Evolutionary conservation across 2,797 vertebrate species (phyloP).

Genomic region (Astyanax mexicanus): DNA sequence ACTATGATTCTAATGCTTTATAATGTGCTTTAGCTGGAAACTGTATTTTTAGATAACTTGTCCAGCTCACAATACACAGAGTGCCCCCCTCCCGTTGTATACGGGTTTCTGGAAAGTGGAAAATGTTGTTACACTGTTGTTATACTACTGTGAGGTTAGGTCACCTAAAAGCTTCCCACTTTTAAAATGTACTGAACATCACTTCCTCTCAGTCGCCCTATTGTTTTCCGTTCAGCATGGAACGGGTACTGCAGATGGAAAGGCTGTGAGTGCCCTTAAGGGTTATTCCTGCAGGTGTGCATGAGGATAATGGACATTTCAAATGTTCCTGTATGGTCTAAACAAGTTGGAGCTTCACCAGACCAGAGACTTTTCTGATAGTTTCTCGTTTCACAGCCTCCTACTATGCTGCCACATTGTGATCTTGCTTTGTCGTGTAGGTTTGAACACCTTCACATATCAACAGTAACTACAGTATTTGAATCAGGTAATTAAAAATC

Average conservation of each 20-base stretch:
- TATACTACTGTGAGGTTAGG: neutral
- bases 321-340: neutral
- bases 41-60: neutral
- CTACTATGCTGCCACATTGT: no score
- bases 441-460: no score
- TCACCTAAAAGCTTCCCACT: slow-evolving; percentile 8
- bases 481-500: no score
- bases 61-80: neutral
- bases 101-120: slow-evolving; percentile 1
- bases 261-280: neutral
- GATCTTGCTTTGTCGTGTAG: no score
- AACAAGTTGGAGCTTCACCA: no score
- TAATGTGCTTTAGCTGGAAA: neutral
- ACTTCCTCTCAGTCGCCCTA: slow-evolving; percentile 1
- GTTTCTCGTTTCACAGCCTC: no score
- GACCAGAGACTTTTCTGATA: no score
- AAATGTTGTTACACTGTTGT: neutral
- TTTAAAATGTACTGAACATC: neutral
- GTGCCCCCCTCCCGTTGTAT: slow-evolving; percentile 16
- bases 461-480: no score
- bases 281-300: neutral
- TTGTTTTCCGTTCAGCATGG: slow-evolving; percentile 4
- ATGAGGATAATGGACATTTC: neutral
- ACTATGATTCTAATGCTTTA: neutral
- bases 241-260: neutral